phyloP scores from a whole-genome alignment of 2,888 invertebrate species.

The Trissonchulus latispiculum region DNA sequence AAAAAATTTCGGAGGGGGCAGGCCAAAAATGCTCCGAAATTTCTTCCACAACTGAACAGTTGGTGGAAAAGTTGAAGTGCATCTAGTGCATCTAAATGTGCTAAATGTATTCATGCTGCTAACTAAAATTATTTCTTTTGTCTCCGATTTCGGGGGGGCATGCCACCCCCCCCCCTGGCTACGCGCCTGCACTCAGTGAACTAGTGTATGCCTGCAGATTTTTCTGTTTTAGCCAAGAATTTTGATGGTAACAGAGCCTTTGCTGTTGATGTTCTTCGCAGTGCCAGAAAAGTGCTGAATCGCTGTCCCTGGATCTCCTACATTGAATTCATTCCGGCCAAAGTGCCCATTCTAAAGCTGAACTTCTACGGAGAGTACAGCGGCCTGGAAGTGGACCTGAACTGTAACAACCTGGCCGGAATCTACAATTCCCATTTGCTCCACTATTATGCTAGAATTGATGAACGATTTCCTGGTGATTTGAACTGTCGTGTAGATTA shows the following conservation, averaged over 20 bases:
- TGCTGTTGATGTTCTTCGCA: not conserved
- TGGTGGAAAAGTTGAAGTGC: too few relatives aligned
- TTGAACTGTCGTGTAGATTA: too few relatives aligned
- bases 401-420: conserved; percentile 40
- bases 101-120: too few relatives aligned
- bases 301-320: not conserved
- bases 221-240: not conserved
- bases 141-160: not conserved
- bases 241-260: not conserved
- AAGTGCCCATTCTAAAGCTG: conserved; percentile 27
- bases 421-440: conserved; percentile 41
- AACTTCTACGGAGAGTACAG: not conserved
- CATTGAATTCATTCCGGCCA: conserved; percentile 27
- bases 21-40: too few relatives aligned
- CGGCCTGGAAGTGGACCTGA: conserved; percentile 36
- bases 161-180: not conserved
- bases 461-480: conserved; percentile 33
- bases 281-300: not conserved
- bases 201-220: not conserved
- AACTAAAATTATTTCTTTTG: too few relatives aligned
- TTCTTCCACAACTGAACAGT: too few relatives aligned
- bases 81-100: too few relatives aligned
- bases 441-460: conserved; percentile 37
- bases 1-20: too few relatives aligned
- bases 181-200: too few relatives aligned